Evolutionary conservation across 2,113 vertebrate species (phyloP).

Genomic region (Procavia capensis): DNA sequence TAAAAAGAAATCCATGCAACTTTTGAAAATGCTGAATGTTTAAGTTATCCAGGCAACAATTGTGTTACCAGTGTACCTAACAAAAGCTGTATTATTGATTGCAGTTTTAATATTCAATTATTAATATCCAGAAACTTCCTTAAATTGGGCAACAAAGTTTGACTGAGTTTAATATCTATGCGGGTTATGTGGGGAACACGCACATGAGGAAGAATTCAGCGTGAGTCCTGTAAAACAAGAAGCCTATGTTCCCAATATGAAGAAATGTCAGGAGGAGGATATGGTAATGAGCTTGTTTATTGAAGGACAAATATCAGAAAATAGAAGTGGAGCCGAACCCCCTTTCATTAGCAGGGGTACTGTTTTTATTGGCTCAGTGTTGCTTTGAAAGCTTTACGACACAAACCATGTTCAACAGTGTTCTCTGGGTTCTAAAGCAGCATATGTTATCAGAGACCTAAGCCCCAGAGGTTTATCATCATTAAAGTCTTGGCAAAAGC

Average conservation of each 20-base stretch:
- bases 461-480: background rate
- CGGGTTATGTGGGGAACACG: background rate
- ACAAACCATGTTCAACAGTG: background rate
- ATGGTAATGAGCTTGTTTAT: background rate
- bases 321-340: background rate
- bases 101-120: constrained; percentile 38
- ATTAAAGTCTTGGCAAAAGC: constrained; percentile 1
- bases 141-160: constrained; percentile 17
- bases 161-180: background rate
- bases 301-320: constrained; percentile 10
- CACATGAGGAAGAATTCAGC: background rate
- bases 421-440: background rate
- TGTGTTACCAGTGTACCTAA: background rate
- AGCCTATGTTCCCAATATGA: background rate
- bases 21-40: constrained; percentile 21
- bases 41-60: background rate
- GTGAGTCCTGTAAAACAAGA: constrained; percentile 20
- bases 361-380: constrained; percentile 16
- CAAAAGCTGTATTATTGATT: background rate
- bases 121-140: background rate
- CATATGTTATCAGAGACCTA: background rate
- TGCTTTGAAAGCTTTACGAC: background rate
- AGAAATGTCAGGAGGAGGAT: background rate
- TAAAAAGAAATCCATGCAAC: background rate
- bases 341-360: background rate